Percentiles rank a stretch among this genome's conserved stretches.
Evolutionary conservation across 2,113 vertebrate genomes (phyloP).

Genomic region (Corythornis cristatus): DNA sequence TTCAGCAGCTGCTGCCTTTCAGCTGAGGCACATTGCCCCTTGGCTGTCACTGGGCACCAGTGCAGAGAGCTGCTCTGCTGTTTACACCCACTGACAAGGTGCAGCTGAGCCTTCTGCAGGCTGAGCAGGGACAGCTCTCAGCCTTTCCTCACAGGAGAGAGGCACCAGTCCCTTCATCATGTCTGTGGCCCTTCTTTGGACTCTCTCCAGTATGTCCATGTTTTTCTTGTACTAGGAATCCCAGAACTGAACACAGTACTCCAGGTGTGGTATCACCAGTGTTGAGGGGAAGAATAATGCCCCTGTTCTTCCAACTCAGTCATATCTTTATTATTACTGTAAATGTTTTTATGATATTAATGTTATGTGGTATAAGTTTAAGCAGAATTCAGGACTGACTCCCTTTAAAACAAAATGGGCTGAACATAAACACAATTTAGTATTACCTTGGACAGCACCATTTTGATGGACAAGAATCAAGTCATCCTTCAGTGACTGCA

Average conservation of each 20-base stretch:
- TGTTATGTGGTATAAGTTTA: neutral
- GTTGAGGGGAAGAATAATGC: neutral
- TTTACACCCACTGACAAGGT: neutral
- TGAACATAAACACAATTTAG: neutral
- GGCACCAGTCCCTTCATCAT: too few species aligned
- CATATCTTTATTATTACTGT: neutral
- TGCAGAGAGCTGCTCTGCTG: neutral
- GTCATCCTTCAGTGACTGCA: neutral
- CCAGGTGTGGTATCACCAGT: neutral
- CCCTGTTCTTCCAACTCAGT: neutral
- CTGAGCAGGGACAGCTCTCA: neutral
- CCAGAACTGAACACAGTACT: neutral
- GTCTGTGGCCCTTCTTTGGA: too few species aligned
- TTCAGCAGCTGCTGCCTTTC: neutral
- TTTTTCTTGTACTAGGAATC: neutral
- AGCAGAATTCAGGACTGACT: neutral
- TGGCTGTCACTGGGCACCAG: neutral
- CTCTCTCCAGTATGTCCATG: neutral
- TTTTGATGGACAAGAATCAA: neutral
- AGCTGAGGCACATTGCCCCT: neutral
- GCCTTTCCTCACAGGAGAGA: neutral
- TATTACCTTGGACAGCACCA: conserved; percentile 54
- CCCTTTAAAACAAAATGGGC: neutral
- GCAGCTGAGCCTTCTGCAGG: neutral
- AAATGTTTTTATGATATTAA: neutral